phyloP scores from a whole-genome alignment of 2,888 invertebrate genomes.

The Xestoiulus laeticollis region DNA sequence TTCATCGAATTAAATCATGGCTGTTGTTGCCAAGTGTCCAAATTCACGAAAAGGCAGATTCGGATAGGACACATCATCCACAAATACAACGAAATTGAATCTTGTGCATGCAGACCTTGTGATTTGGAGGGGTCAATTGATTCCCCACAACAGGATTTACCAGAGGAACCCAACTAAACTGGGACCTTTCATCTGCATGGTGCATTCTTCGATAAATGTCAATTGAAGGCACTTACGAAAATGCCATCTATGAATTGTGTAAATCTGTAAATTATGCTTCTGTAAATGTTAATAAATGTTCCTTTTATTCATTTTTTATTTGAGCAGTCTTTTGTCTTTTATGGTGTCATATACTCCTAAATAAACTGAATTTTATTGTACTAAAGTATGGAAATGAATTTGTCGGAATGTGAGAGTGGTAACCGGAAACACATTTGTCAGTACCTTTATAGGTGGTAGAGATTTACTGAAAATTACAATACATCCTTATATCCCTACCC shows the following conservation, averaged over 20 bases:
- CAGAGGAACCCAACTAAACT: neutral
- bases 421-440: no score
- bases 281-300: slow-evolving; percentile 45
- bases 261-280: slow-evolving; percentile 46
- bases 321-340: neutral
- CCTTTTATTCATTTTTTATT: slow-evolving; percentile 34
- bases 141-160: neutral
- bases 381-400: no score
- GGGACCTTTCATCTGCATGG: neutral
- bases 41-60: slow-evolving; percentile 27
- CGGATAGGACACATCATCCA: slow-evolving; percentile 42
- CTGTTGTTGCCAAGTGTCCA: slow-evolving; percentile 45
- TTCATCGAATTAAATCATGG: slow-evolving; percentile 46
- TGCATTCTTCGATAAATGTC: neutral
- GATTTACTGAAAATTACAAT: no score
- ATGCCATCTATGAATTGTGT: neutral
- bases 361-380: neutral
- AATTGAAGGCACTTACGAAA: slow-evolving; percentile 13
- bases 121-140: neutral
- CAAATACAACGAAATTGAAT: slow-evolving; percentile 49
- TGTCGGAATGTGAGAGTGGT: no score
- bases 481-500: no score
- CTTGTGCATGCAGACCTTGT: slow-evolving; percentile 42
- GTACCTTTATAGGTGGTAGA: no score
- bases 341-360: neutral